phyloP scores from a whole-genome alignment of 2,888 invertebrate genomes.

The Tricholauxania praeusta region DNA sequence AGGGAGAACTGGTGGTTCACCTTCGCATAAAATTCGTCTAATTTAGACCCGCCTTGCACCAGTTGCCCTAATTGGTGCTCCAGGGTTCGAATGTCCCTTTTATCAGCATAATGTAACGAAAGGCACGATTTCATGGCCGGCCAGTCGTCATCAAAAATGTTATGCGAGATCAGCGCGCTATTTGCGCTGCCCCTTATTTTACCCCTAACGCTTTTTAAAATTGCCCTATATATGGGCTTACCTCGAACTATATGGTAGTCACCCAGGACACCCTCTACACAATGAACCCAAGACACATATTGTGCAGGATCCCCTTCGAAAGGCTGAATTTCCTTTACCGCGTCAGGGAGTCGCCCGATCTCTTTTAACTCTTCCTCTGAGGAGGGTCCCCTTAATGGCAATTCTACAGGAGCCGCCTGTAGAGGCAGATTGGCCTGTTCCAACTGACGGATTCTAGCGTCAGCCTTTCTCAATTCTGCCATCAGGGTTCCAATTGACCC shows the following conservation, averaged over 20 bases:
- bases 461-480: background rate
- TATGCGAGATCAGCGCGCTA: background rate
- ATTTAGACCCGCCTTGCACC: slow-evolving; percentile 38
- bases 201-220: background rate
- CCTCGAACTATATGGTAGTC: background rate
- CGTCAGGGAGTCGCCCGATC: slow-evolving; percentile 24
- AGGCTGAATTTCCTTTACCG: slow-evolving; percentile 23
- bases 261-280: background rate
- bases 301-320: slow-evolving; percentile 25
- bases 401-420: background rate
- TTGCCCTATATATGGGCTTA: background rate
- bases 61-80: slow-evolving; percentile 45
- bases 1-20: slow-evolving; percentile 45
- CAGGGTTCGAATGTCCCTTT: slow-evolving; percentile 44
- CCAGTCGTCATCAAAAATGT: slow-evolving; percentile 37
- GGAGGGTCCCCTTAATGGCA: background rate
- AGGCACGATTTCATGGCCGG: slow-evolving; percentile 40
- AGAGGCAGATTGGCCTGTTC: background rate
- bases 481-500: background rate
- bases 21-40: slow-evolving; percentile 43
- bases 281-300: slow-evolving; percentile 12
- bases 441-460: background rate
- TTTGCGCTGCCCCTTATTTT: background rate
- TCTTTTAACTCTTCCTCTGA: slow-evolving; percentile 22
- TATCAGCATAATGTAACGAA: slow-evolving; percentile 48